phyloP scores from a whole-genome alignment of 2,888 invertebrate species.

The Agriopis marginaria region DNA sequence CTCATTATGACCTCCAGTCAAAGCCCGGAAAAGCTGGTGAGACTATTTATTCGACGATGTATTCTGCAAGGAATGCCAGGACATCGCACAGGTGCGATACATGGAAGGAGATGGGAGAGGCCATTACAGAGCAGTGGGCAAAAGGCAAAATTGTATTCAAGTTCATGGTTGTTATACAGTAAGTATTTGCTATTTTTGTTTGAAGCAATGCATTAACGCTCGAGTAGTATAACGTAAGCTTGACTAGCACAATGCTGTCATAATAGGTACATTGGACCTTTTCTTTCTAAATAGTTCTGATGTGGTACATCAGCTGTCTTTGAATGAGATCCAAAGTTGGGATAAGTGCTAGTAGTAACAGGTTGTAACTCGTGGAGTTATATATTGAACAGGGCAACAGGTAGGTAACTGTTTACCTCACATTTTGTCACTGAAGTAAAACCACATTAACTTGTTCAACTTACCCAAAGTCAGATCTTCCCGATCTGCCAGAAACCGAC shows the following conservation, averaged over 20 bases:
- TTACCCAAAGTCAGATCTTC: slow-evolving; percentile 75
- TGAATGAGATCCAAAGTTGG: not conserved
- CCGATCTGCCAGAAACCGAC: slow-evolving; percentile 72
- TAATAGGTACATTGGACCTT: not conserved
- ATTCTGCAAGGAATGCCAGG: too few relatives aligned
- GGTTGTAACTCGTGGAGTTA: not conserved
- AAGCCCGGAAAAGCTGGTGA: too few relatives aligned
- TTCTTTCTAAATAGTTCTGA: slow-evolving; percentile 1
- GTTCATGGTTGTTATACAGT: too few relatives aligned
- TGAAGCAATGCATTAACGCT: not conserved
- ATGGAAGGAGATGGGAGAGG: too few relatives aligned
- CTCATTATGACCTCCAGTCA: too few relatives aligned
- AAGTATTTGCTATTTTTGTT: too few relatives aligned
- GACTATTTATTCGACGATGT: too few relatives aligned
- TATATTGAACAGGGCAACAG: not conserved
- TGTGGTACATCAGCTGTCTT: not conserved
- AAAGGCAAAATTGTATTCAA: too few relatives aligned
- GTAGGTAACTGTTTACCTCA: not conserved
- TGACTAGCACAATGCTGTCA: slow-evolving; percentile 12
- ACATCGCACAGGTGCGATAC: too few relatives aligned
- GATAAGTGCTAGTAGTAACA: not conserved
- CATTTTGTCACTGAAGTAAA: slow-evolving; percentile 13
- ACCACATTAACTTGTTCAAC: slow-evolving; percentile 38
- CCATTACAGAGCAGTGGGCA: too few relatives aligned
- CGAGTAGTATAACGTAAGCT: slow-evolving; percentile 17